These are phyloP conservation scores for Andrena bicolor DNA, from an alignment of 2,888 invertebrate genomes.

Conservation along the genomic window DNA sequence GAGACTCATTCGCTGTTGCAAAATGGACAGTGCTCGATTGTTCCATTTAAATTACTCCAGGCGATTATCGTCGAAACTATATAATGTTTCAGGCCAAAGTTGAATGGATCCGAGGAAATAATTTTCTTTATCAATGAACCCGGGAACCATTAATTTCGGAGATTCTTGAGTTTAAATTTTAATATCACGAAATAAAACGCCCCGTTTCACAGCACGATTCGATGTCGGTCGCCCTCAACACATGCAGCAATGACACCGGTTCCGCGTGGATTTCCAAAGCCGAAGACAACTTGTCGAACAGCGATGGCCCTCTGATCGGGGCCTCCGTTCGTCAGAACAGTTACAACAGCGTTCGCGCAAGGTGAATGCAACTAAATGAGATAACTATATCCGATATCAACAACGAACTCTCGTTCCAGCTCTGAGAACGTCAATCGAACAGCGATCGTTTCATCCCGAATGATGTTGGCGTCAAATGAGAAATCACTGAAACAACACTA, in stretches of 20 bases:
- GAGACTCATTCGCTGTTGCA: too few relatives aligned
- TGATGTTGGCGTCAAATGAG: conserved; percentile 57
- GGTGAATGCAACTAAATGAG: conserved; percentile 38
- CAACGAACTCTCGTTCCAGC: conserved; percentile 11
- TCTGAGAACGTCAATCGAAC: conserved; percentile 55
- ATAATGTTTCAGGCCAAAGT: too few relatives aligned
- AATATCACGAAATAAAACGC: neutral
- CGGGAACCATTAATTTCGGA: too few relatives aligned
- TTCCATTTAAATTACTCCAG: too few relatives aligned
- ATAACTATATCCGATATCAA: neutral
- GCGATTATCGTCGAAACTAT: too few relatives aligned
- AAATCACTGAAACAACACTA: conserved; percentile 78
- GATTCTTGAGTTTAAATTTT: too few relatives aligned
- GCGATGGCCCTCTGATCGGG: conserved; percentile 81
- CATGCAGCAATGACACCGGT: conserved; percentile 74
- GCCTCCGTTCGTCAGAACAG: conserved; percentile 65
- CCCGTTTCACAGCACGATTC: conserved; percentile 12
- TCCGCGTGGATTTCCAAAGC: conserved; percentile 81
- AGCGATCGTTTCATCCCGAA: conserved; percentile 41
- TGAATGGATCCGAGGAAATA: too few relatives aligned
- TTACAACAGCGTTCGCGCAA: conserved; percentile 52
- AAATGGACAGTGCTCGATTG: too few relatives aligned
- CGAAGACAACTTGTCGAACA: conserved; percentile 83
- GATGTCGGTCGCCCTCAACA: conserved; percentile 70
- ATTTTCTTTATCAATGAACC: too few relatives aligned